Evolutionary conservation across 53 echinoderm and acorn worm genomes (phyloP), one percentile per base, ranked within the genome.

Genomic region (Holothuria scabra): DNA sequence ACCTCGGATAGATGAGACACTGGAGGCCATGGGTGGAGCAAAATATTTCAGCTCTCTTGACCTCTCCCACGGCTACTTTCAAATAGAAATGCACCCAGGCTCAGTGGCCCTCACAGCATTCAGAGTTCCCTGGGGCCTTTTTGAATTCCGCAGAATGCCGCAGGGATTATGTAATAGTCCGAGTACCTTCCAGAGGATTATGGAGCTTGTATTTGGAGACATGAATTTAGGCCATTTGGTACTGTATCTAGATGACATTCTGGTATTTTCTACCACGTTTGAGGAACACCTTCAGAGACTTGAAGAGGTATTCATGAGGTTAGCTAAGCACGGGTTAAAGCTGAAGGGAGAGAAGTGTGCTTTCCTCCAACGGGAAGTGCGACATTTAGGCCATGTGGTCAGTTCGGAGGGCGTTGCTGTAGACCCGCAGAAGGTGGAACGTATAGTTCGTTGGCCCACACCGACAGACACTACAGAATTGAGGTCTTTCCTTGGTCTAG

Each of bases 41-140:
- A 63, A 61, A 37, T 92, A 88, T 46, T 83, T 89, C 32, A 66
- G 72, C 19, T 86, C 88, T 8, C 85, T 91, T 44, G 91, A 91
- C 37, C 52, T 89, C 25, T 80, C 89, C 29, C 89, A 89, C 46
- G 89, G 92, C 28, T 92, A 92, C 46, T 92, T 89, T 49, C 92
- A 92, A 60, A 57, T 92, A 20, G 30, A 66, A 12, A 92, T 89
- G 89, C 86, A 92, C 33, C 67, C 57, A 7, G 71, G 85, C 16
- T 89, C 91, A 10, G 74, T 88, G 8, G 72, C 85, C 22, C 31
- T 56, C 23, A 92, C 92, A 25, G 92, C 92, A 2, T 88, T 92
- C 67, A 80, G 92, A 2, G 86, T 92, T 22, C 88, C 91, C 2
- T 91, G 91, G 65, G 91, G 88, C 19, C 85, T 91, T 11, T 91